Base-by-base conservation (phyloP, 2,797 vertebrate species). In the Steatocranus sp. region DNA sequence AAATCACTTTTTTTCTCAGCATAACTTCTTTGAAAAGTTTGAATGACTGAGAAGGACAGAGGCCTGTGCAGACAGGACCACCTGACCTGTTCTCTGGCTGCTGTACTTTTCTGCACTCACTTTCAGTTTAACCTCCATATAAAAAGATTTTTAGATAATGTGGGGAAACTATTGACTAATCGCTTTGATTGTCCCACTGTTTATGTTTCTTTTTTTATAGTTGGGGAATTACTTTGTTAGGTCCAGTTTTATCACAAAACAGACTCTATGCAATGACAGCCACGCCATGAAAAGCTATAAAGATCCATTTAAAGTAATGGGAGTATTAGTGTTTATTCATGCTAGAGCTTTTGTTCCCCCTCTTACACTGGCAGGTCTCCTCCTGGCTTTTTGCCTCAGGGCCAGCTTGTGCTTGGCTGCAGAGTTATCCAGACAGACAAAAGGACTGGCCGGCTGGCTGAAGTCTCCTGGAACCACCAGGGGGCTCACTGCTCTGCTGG, bases 341-440 rank as follows among this genome's bases (percentile, higher is more conserved):
- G 18, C 18, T 32, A 3, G 23, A 43, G 49, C 23, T 54, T 54
- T 54, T 54, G 53, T 30, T 8, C 2, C 54, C 27, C 30, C 6
- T 81, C 95, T 95, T 89, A 96, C 95, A 7, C 53, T 87, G 66
- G 78, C 80, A 11, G 82, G 81, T 54, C 90, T 91, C 89, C 93
- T 94, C 93, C 83, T 96, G 83, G 95, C 96, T 84, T 95, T 97
- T 82, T 96, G 94, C 50, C 96, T 97, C 86, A 99, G 92, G 27
- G 95, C 95, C 81, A 98, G 96, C 88, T 96, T 97, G 94, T 98
- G 97, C 89, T 91, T 96, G 90, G 98, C 97, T 49, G 97, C 97
- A 3, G 97, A 97, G 91, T 96, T 97, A 86, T 98, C 96, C 93
- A 98, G 94, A 83, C 96, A 98, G 84, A 91, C 89, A 0, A 96